A percentile compares a stretch with the other conserved stretches of the same genome.
Evolutionary conservation across 1,140 invertebrate species (phyloP).

Genomic region (Cotesia typhae): DNA sequence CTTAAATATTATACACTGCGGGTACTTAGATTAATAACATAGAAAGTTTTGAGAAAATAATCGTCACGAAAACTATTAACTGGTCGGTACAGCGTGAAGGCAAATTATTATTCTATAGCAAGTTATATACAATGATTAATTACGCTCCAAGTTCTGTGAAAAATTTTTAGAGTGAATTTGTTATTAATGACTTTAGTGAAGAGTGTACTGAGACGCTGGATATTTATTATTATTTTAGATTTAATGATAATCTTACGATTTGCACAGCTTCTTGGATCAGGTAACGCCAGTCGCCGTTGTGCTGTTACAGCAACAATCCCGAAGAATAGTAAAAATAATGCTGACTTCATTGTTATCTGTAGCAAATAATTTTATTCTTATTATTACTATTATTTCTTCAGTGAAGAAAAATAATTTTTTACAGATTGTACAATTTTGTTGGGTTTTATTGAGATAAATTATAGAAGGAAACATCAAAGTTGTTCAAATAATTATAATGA

Average conservation of each 20-base stretch:
- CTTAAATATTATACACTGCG: too few relatives aligned
- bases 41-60: constrained; percentile 28
- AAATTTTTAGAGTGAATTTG: background rate
- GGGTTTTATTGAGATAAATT: too few relatives aligned
- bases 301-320: constrained; percentile 75
- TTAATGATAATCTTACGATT: constrained; percentile 74
- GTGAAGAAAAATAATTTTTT: too few relatives aligned
- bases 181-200: background rate
- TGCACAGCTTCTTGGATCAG: constrained; percentile 86
- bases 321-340: constrained; percentile 70
- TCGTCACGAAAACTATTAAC: background rate
- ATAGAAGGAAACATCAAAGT: too few relatives aligned
- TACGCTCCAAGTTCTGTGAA: background rate
- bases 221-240: background rate
- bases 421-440: too few relatives aligned
- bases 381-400: too few relatives aligned
- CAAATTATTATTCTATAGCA: too few relatives aligned
- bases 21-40: background rate
- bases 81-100: too few relatives aligned
- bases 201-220: background rate
- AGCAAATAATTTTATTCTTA: constrained; percentile 27
- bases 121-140: too few relatives aligned
- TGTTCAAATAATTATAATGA: too few relatives aligned
- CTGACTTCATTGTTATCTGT: constrained; percentile 59
- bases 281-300: constrained; percentile 84